Evolutionary conservation across 2,113 vertebrate genomes (phyloP), one percentile per base, ranked within the genome.

Genomic region (Psilopsiagon aymara): DNA sequence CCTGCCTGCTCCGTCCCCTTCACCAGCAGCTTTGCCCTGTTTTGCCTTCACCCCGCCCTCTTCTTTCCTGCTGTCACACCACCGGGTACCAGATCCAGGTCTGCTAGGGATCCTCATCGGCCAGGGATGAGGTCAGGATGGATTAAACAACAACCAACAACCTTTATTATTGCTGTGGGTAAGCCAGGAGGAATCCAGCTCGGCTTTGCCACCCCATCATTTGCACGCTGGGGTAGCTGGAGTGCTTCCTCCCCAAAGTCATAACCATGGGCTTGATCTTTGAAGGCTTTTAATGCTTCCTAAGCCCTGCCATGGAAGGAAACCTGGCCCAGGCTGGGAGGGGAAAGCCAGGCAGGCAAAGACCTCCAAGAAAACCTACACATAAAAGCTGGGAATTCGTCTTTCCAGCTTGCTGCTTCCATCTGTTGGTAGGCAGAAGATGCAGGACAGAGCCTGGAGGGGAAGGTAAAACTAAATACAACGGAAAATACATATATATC

Each of bases 221-320:
- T 10, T 7, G 2, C 7, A 5, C 16, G 60, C 13, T 19, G 8
- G 43, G 49, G 57, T 24, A 47, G 59, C 49, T 80, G 68, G 29
- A 82, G 25, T 3, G 3, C 46, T 24, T 16, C 31, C 20, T n/a
- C 17, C 3, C 2, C 6, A 23, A 46, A 52, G 35, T 46, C 2
- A 27, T 1, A 14, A 33, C 18, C 29, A 55, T 13, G 0, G 0
- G 27, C 39, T 9, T 82, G 46, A n/a, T 60, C 59, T 64, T 15
- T 24, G 8, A 75, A 93, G 59, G 13, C 10, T 71, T 75, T 78
- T 43, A 35, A 19, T 10, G 7, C 51, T 87, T 11, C 13, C 51
- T 62, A 63, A 1, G 3, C 11, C 41, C 39, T n/a, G 87, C 44
- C 25, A 51, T 1, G 14, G 47, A 41, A 66, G n/a, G 53, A 57